phyloP scores from a whole-genome alignment of 2,797 vertebrate species.

The Limnodromus scolopaceus region DNA sequence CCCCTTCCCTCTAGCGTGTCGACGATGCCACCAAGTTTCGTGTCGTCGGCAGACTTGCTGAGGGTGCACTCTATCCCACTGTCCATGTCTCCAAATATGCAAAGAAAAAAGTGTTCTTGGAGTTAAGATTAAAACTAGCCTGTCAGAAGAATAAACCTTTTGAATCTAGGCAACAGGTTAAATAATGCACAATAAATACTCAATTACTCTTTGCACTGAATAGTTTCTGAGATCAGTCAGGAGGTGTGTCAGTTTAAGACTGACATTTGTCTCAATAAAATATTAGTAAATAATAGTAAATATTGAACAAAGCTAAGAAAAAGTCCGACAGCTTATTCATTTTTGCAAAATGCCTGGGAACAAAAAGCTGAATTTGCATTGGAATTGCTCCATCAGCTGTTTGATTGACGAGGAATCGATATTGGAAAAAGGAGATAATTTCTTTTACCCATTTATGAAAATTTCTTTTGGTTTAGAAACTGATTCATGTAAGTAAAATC shows the following conservation, averaged over 20 bases:
- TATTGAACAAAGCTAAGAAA: background rate
- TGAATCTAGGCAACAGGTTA: background rate
- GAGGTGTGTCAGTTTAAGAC: background rate
- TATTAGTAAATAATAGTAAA: background rate
- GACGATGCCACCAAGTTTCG: too few species aligned
- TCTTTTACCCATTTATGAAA: background rate
- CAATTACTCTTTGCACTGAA: background rate
- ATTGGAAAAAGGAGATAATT: background rate
- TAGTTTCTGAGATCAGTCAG: background rate
- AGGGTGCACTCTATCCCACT: too few species aligned
- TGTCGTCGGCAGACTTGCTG: too few species aligned
- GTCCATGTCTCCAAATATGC: background rate
- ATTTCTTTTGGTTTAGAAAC: background rate
- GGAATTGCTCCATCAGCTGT: background rate
- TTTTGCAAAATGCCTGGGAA: background rate
- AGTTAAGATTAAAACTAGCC: background rate
- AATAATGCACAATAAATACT: background rate
- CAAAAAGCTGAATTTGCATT: background rate
- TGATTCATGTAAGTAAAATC: background rate
- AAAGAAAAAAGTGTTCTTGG: background rate
- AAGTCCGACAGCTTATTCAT: accelerated
- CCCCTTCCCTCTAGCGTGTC: too few species aligned
- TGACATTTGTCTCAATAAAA: background rate
- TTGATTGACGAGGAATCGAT: background rate
- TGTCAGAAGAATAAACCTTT: background rate